A percentile compares a stretch with the other conserved stretches of the same genome.
phyloP scores from a whole-genome alignment of 1,140 invertebrate species.

The Penaeus japonicus region DNA sequence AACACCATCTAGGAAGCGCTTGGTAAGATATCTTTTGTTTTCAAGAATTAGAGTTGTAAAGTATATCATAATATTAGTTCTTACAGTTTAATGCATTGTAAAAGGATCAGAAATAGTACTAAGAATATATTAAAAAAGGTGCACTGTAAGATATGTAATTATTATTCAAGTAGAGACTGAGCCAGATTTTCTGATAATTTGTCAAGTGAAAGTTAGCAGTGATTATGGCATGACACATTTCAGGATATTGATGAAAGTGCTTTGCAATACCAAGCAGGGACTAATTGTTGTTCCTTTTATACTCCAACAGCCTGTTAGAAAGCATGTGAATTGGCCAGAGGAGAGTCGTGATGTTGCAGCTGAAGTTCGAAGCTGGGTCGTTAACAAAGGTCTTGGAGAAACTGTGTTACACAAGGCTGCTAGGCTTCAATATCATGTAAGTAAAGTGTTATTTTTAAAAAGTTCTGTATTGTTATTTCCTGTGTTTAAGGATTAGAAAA shows the following conservation, averaged over 20 bases:
- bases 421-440: slow-evolving; percentile 84
- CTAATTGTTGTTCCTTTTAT: not conserved
- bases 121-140: too few relatives aligned
- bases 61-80: not conserved
- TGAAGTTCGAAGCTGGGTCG: slow-evolving; percentile 88
- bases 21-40: slow-evolving; percentile 27
- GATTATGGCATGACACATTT: not conserved
- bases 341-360: slow-evolving; percentile 63
- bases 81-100: not conserved
- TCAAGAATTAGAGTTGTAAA: too few relatives aligned
- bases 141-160: too few relatives aligned
- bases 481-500: not conserved
- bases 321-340: slow-evolving; percentile 57
- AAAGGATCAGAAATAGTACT: not conserved
- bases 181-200: not conserved
- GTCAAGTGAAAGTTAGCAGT: not conserved
- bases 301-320: slow-evolving; percentile 43
- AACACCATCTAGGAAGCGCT: slow-evolving; percentile 40
- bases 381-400: slow-evolving; percentile 93
- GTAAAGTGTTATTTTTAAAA: slow-evolving; percentile 60
- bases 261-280: too few relatives aligned
- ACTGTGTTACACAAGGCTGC: slow-evolving; percentile 89
- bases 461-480: not conserved
- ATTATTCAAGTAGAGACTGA: too few relatives aligned
- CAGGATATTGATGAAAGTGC: too few relatives aligned